Percentiles rank a stretch among this genome's conserved stretches.
phyloP scores from a whole-genome alignment of 2,888 invertebrate species.

The Drosophila emarginata region DNA sequence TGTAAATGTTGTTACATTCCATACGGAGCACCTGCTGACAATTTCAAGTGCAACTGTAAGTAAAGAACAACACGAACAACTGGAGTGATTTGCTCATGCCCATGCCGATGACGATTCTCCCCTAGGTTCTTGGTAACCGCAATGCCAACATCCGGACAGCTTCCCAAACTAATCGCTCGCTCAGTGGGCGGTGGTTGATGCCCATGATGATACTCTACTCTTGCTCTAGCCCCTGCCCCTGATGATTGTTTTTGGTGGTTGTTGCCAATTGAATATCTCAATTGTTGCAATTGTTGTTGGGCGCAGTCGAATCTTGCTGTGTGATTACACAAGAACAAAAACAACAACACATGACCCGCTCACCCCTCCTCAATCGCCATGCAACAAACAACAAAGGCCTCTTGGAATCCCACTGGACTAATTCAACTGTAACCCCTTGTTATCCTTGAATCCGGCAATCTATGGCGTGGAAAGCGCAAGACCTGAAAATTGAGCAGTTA shows the following conservation, averaged over 20 bases:
- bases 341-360: constrained; percentile 27
- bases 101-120: neutral
- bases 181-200: constrained; percentile 51
- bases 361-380: constrained; percentile 30
- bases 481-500: constrained; percentile 80
- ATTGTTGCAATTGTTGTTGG: constrained; percentile 58
- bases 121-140: constrained; percentile 61
- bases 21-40: constrained; percentile 81
- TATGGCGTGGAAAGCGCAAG: constrained; percentile 46
- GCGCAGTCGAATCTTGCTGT: constrained; percentile 65
- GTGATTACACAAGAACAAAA: constrained; percentile 66
- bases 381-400: neutral
- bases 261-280: constrained; percentile 75
- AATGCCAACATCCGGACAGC: constrained; percentile 78
- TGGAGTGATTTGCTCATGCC: constrained; percentile 54
- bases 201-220: constrained; percentile 30
- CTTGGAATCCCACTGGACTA: constrained; percentile 81
- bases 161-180: constrained; percentile 73
- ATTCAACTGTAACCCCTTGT: constrained; percentile 76
- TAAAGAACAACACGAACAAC: constrained; percentile 68
- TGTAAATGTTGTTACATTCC: constrained; percentile 70
- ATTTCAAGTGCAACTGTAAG: constrained; percentile 79
- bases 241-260: constrained; percentile 43
- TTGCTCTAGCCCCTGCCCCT: constrained; percentile 35
- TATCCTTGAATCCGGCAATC: constrained; percentile 41